Percentiles rank a stretch among this genome's conserved stretches.
Evolutionary conservation across 2,888 invertebrate species (phyloP).

Genomic region (Nephrotoma appendiculata): DNA sequence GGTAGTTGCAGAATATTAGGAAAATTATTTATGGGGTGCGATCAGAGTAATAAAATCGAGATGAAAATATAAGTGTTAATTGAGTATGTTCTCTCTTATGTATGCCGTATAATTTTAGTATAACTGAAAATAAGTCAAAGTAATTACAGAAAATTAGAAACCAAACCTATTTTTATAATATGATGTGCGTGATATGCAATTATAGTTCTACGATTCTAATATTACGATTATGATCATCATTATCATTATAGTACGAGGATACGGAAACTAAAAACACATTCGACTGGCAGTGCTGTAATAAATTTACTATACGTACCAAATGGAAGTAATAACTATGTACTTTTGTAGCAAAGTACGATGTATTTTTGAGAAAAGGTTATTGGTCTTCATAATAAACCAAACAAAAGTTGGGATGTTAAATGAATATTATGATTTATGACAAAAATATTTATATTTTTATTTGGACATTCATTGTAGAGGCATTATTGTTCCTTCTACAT

Average conservation of each 20-base stretch:
- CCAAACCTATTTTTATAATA: neutral
- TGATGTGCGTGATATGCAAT: neutral
- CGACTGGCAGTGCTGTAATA: neutral
- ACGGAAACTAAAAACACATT: neutral
- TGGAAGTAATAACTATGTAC: neutral
- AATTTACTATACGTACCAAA: neutral
- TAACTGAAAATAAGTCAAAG: neutral
- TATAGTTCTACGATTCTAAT: neutral
- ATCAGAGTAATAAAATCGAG: neutral
- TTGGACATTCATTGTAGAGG: neutral
- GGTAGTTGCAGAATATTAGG: neutral
- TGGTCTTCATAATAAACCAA: neutral
- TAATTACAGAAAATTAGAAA: neutral
- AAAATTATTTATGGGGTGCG: neutral
- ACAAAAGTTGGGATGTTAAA: neutral
- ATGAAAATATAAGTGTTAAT: neutral
- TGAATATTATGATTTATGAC: neutral
- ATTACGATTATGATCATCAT: neutral
- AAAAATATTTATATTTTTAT: neutral
- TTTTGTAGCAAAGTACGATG: neutral
- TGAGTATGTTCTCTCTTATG: neutral
- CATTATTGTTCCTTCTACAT: neutral
- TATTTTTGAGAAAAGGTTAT: neutral
- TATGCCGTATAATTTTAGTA: neutral
- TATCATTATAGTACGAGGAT: neutral